Evolutionary conservation across 2,888 invertebrate species (phyloP), one percentile per base, ranked within the genome.

Genomic region (Harpagoxenus sublaevis): DNA sequence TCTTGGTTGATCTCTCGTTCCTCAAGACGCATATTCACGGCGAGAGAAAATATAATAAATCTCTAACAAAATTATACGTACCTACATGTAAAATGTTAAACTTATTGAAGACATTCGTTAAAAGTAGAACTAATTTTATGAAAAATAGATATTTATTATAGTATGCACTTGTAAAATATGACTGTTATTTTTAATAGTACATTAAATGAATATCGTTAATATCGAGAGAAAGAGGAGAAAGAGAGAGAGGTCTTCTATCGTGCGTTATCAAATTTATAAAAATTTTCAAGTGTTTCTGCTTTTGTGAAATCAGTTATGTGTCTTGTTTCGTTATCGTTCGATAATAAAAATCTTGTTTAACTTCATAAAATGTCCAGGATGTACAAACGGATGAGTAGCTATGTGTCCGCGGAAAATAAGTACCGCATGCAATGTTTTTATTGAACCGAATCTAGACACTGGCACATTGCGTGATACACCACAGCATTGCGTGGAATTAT

Each of bases 401-500:
- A n/a, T 60, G 60, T 60, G 55, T 77, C 65, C 57, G 39, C 42
- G 42, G 70, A 84, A 71, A 53, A 71, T 23, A 74, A 74, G 75
- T 57, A 42, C 35, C 62, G 79, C 86, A 60, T 87, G 84, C 82
- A 66, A 85, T 70, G 77, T 85, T 86, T 87, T 88, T 85, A 88
- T 88, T 82, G 86, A 90, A 89, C 81, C 83, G 83, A 89, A 90
- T 88, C 86, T 75, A 85, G 68, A 66, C 83, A 57, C 84, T 63
- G 66, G 73, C 68, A 83, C 57, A 31, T 91, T 84, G 92, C 92
- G 88, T 92, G 91, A 83, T 83, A 74, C 57, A 66, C 62, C 83
- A 57, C 90, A 84, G 83, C 91, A 89, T 90, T 91, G 89, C 87
- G 77, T 86, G 87, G 84, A 87, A 92, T 92, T 91, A 93, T 91